A percentile compares a stretch with the other conserved stretches of the same genome.
These are phyloP conservation scores for Petrophora chlorosata DNA, from an alignment of 2,888 invertebrate genomes.

Conservation along the genomic window DNA sequence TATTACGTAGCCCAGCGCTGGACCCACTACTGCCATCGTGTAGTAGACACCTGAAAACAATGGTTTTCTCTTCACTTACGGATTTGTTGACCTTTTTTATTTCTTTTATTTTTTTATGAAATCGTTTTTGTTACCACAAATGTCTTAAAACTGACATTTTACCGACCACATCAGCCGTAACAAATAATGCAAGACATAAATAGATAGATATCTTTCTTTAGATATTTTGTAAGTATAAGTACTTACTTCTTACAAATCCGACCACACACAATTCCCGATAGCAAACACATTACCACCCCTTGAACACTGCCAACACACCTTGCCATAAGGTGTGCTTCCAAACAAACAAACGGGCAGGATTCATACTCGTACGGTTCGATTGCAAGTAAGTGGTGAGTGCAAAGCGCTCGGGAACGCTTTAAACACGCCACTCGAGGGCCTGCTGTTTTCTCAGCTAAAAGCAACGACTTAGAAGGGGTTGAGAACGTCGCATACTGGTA, in stretches of 20 bases:
- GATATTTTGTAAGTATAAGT: too few species aligned
- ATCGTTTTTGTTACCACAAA: too few species aligned
- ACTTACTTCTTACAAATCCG: background rate
- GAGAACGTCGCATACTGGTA: constrained; percentile 23
- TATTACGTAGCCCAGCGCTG: constrained; percentile 92
- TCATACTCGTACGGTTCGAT: constrained; percentile 22
- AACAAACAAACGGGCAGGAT: constrained; percentile 33
- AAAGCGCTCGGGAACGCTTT: constrained; percentile 51
- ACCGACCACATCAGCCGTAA: too few species aligned
- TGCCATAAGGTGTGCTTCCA: constrained; percentile 10
- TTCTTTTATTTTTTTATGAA: too few species aligned
- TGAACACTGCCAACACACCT: constrained; percentile 7
- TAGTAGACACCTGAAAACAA: constrained; percentile 88
- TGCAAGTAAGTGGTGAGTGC: constrained; percentile 32
- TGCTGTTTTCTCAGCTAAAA: constrained; percentile 78
- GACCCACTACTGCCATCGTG: constrained; percentile 92
- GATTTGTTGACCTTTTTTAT: too few species aligned
- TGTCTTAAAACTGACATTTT: too few species aligned
- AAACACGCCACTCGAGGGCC: constrained; percentile 39
- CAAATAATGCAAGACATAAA: too few species aligned
- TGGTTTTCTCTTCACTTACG: too few species aligned
- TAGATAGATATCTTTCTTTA: too few species aligned
- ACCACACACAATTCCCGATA: constrained; percentile 1
- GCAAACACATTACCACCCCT: constrained; percentile 9
- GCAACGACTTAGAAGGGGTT: constrained; percentile 46